These are phyloP conservation scores for Ellobium chinense DNA, from an alignment of 2,888 invertebrate genomes.

Conservation along the genomic window DNA sequence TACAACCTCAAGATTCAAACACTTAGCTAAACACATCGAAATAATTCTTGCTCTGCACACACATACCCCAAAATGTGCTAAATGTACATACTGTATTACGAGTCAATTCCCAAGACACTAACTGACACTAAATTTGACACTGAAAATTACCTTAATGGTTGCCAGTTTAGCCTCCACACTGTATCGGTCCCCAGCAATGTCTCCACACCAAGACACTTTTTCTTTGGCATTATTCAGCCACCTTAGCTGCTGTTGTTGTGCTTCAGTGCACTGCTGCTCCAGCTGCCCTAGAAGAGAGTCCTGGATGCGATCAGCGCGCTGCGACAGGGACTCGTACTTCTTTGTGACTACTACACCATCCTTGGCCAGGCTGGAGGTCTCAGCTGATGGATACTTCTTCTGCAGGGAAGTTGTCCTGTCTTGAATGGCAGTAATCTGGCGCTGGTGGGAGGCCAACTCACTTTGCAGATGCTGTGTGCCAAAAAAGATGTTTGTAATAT, in stretches of 20 bases:
- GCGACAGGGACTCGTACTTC: constrained; percentile 86
- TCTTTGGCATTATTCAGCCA: constrained; percentile 90
- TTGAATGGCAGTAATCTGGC: constrained; percentile 89
- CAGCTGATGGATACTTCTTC: constrained; percentile 72
- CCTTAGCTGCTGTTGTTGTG: constrained; percentile 89
- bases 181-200: constrained; percentile 89
- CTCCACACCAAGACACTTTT: constrained; percentile 93
- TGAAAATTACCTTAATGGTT: constrained; percentile 77
- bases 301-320: constrained; percentile 86
- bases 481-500: too few relatives aligned
- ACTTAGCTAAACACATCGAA: too few relatives aligned
- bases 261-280: constrained; percentile 92
- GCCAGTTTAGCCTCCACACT: constrained; percentile 94
- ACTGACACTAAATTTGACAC: too few relatives aligned
- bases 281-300: constrained; percentile 86
- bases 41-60: too few relatives aligned
- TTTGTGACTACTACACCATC: constrained; percentile 71
- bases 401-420: constrained; percentile 82
- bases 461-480: constrained; percentile 82
- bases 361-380: constrained; percentile 72
- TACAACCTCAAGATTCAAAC: too few relatives aligned
- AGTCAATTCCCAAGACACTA: too few relatives aligned
- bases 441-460: constrained; percentile 85
- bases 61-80: too few relatives aligned
- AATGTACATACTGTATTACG: too few relatives aligned